phyloP scores from a whole-genome alignment of 2,113 vertebrate genomes.

The Lynx canadensis region DNA sequence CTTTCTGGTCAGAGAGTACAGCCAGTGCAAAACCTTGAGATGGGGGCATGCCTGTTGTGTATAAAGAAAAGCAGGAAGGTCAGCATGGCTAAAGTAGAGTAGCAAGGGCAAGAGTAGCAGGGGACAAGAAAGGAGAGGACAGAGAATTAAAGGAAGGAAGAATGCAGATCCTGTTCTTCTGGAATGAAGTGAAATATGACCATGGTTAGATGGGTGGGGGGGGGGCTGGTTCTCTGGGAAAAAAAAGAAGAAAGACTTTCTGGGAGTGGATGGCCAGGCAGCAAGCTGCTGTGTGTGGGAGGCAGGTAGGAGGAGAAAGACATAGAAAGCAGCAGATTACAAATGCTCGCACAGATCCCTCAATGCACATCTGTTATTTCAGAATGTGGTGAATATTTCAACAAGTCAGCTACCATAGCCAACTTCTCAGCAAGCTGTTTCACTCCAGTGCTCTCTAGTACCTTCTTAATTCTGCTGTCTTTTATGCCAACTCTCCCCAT shows the following conservation, averaged over 20 bases:
- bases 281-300: neutral
- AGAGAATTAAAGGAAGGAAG: neutral
- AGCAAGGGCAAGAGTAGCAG: neutral
- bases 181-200: neutral
- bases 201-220: neutral
- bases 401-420: conserved; percentile 59
- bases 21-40: neutral
- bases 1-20: neutral
- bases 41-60: too few relatives aligned
- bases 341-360: conserved; percentile 44
- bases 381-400: conserved; percentile 74
- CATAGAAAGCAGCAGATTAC: conserved; percentile 29
- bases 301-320: neutral
- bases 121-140: neutral
- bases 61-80: neutral
- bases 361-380: conserved; percentile 68
- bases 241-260: neutral
- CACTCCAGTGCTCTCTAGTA: conserved; percentile 1
- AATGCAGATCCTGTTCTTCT: neutral
- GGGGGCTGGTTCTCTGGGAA: neutral
- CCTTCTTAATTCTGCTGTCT: conserved; percentile 17
- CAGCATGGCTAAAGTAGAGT: neutral
- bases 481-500: neutral
- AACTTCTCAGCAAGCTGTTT: conserved; percentile 62
- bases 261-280: neutral